Base-by-base conservation (phyloP, 2,888 invertebrate species). In the Exocentrus adspersus region DNA sequence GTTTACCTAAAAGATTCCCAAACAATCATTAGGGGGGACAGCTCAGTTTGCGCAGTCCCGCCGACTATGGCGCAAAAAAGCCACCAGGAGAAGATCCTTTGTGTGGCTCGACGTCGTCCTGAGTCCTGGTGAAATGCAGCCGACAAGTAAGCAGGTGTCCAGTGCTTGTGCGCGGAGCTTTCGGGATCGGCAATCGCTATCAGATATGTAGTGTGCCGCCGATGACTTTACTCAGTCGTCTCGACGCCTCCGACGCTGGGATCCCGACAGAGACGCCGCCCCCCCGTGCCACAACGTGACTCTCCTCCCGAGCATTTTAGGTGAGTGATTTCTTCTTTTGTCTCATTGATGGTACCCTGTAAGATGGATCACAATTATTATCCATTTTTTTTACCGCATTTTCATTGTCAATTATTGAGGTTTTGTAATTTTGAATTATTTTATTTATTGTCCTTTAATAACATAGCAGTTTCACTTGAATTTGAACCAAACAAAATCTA, bases 101-200 rank as follows among this genome's bases (percentile, higher is more conserved):
- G 64, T 64, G 60, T 48, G 46, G 46, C 46, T 42, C 24, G 46
- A 45, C 30, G 28, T 43, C 57, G 28, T 57, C 60, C 60, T 41
- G 54, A 69, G 65, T 69, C 67, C 67, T 64, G 67, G 65, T 63
- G 68, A 69, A 64, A 64, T 59, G 62, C 61, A 54, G 37, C 42
- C 62, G 53, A 52, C 62, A 53, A 64, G 60, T 64, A 70, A 71
- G 74, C 78, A 78, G 79, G 78, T 77, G 77, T 75, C 76, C 77
- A 80, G 75, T 80, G 81, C 80, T 80, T 79, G 72, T 81, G 81
- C 80, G 81, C 81, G 79, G 77, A 76, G 76, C 71, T 72, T 75
- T 52, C 58, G 76, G 76, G 79, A 80, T 79, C 79, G 78, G 79
- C 80, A 79, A 79, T 76, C 76, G 75, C 74, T 77, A 78, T 78